Conservation (phyloP, 2,888 invertebrate species). For the Serripes groenlandicus region DNA sequence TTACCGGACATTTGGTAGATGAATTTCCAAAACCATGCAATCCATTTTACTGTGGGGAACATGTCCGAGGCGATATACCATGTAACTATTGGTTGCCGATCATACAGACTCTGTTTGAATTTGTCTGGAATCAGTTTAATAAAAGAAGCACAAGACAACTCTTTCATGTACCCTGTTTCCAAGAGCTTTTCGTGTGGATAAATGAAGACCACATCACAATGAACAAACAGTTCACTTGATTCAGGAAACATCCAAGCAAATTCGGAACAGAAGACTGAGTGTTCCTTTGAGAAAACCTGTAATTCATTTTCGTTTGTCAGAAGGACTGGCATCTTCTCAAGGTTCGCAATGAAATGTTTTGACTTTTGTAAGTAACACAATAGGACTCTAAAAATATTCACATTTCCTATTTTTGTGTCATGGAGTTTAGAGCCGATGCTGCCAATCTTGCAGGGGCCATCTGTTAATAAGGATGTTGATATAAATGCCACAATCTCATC, state of each 20-base stretch:
- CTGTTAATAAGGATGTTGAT: conserved; percentile 2
- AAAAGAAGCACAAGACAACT: neutral
- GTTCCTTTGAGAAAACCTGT: neutral
- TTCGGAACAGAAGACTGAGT: neutral
- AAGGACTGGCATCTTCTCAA: neutral
- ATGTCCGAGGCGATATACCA: neutral
- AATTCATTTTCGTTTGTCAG: conserved; percentile 1
- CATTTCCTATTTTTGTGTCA: neutral
- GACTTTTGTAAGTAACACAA: conserved; percentile 1
- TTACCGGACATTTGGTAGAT: neutral
- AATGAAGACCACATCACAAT: neutral
- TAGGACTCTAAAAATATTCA: neutral
- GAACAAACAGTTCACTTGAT: neutral
- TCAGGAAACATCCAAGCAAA: conserved; percentile 22
- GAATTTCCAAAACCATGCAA: conserved; percentile 19
- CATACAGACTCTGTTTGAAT: neutral
- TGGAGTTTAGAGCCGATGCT: neutral
- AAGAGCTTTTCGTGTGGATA: neutral
- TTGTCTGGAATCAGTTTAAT: neutral
- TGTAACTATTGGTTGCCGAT: neutral
- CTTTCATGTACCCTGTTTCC: conserved; percentile 9
- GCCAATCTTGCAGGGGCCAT: conserved; percentile 1
- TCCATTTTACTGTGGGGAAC: conserved; percentile 2
- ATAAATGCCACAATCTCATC: conserved; percentile 9
- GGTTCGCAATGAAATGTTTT: neutral